Percentiles rank a stretch among this genome's conserved stretches.
Conservation (phyloP, 1,140 invertebrate species). For the Diploscapter pachys region DNA sequence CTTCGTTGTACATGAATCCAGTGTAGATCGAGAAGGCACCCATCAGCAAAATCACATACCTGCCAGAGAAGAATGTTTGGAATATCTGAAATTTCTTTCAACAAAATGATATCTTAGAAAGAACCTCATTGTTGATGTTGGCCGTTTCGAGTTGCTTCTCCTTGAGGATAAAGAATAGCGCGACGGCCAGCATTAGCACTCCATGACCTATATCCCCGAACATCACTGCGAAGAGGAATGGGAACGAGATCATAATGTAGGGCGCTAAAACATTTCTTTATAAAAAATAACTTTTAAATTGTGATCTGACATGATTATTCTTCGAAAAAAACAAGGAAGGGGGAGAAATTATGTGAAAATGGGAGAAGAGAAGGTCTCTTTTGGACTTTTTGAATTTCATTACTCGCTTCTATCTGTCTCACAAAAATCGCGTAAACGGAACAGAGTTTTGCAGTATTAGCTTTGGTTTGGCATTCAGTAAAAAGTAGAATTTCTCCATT, state of each 20-base stretch:
- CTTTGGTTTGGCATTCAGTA: too few species aligned
- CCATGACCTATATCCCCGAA: slow-evolving; percentile 88
- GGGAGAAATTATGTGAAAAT: too few species aligned
- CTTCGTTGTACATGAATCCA: slow-evolving; percentile 93
- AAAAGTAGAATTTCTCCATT: too few species aligned
- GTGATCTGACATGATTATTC: too few species aligned
- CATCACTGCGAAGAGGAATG: slow-evolving; percentile 89
- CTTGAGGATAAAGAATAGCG: slow-evolving; percentile 72
- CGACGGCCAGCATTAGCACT: slow-evolving; percentile 73
- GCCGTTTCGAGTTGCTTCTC: slow-evolving; percentile 75
- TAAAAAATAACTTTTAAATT: too few species aligned
- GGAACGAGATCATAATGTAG: slow-evolving; percentile 88
- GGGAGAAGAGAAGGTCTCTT: too few species aligned
- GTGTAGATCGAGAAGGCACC: slow-evolving; percentile 96
- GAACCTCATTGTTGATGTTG: slow-evolving; percentile 66
- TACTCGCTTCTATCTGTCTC: too few species aligned
- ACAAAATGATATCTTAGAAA: too few species aligned
- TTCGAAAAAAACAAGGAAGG: too few species aligned
- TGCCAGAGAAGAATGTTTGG: slow-evolving; percentile 92
- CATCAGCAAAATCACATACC: slow-evolving; percentile 96
- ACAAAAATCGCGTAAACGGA: too few species aligned
- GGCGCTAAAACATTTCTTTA: slow-evolving; percentile 61
- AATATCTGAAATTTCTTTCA: slow-evolving; percentile 71
- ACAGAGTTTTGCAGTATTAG: too few species aligned
- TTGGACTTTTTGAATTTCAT: too few species aligned